phyloP scores from a whole-genome alignment of 1,140 invertebrate genomes.

The Gonioctena quinquepunctata region DNA sequence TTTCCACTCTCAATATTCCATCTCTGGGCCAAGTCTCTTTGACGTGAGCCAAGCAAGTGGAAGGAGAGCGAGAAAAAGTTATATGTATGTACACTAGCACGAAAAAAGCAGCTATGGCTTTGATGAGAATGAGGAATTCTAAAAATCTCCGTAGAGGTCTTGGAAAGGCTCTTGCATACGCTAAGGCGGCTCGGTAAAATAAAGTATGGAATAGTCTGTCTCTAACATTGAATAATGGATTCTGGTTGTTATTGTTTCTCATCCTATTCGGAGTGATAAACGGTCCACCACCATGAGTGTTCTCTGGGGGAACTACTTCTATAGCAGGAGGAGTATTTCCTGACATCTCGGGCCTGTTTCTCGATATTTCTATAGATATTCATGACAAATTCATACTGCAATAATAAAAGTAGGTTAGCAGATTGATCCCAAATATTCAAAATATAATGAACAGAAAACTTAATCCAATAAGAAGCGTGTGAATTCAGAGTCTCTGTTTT shows the following conservation, averaged over 20 bases:
- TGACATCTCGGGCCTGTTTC: background rate
- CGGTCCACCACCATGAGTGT: conserved; percentile 59
- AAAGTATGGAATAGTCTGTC: conserved; percentile 95
- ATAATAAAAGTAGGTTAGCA: too few relatives aligned
- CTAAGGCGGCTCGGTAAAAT: conserved; percentile 88
- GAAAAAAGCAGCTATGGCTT: conserved; percentile 88
- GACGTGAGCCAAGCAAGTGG: conserved; percentile 90
- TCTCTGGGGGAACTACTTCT: conserved; percentile 57
- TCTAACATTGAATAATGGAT: conserved; percentile 80
- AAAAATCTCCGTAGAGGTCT: conserved; percentile 82
- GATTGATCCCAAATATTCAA: too few relatives aligned
- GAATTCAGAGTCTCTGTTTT: too few relatives aligned
- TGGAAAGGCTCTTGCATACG: conserved; percentile 89
- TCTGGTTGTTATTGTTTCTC: conserved; percentile 66
- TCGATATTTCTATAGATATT: background rate
- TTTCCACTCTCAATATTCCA: conserved; percentile 95
- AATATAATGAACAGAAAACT: too few relatives aligned
- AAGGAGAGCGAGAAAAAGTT: conserved; percentile 88
- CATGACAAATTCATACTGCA: background rate
- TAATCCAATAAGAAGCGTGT: too few relatives aligned
- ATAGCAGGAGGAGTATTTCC: conserved; percentile 1
- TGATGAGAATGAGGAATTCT: conserved; percentile 88
- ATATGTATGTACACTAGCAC: conserved; percentile 94
- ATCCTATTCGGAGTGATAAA: conserved; percentile 61
- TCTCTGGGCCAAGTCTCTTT: conserved; percentile 91